Evolutionary conservation across 1,140 invertebrate genomes (phyloP), one percentile per base, ranked within the genome.

Genomic region (Bombus vancouverensis): DNA sequence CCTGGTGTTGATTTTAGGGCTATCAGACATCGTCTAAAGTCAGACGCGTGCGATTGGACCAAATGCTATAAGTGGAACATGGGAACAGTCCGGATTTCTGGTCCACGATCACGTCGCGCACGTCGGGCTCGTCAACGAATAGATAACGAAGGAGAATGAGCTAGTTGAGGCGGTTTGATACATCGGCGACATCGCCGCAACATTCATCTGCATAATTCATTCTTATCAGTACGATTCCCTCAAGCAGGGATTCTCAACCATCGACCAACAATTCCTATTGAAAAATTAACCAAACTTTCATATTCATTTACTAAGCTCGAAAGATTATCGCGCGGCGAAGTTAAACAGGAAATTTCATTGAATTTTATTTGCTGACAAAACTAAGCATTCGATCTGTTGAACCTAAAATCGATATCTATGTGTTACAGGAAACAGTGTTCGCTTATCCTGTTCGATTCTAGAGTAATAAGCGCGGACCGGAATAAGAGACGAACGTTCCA

Each of bases 141-240:
- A 93, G 93, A 94, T 93, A 94, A 94, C 93, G 93, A 94, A 94
- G 93, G 91, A 93, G 93, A 94, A 94, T 94, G 93, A 94, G 93
- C 92, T 92, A 94, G 94, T 94, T 94, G 92, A 94, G 92, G 89
- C 93, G 89, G 92, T 93, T 92, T 94, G 91, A 94, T 93, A 94
- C 92, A 94, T 94, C 93, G 92, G 93, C 93, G 92, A 94, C 93
- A 94, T 94, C 93, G 91, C 93, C 92, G 91, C 93, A 94, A 93
- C 92, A 94, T 94, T 94, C 93, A 94, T 94, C 92, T 92, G 92
- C 93, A 94, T 94, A 94, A 94, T 94, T 94, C 92, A 92, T 94
- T 94, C 93, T 94, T 93, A 93, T 93, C 93, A 93, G 91, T 93
- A 89, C 88, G 93, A 94, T 93, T 94, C 91, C 89, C 92, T 91